These are phyloP conservation scores for Hipparchia semele DNA, from an alignment of 2,888 invertebrate species.

Conservation along the genomic window DNA sequence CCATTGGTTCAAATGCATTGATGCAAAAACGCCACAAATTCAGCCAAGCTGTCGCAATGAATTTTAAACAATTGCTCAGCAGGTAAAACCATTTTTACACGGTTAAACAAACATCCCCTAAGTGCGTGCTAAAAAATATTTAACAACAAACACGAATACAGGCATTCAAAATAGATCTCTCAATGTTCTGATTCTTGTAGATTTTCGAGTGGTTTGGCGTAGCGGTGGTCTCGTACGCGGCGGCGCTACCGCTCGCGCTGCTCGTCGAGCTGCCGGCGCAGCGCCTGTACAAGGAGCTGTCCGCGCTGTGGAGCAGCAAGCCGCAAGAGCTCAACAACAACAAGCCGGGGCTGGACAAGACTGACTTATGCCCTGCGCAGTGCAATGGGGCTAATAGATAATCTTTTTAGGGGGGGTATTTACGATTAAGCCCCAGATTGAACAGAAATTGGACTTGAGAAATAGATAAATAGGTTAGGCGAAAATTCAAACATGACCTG, in stretches of 20 bases:
- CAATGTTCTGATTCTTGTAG: slow-evolving; percentile 44
- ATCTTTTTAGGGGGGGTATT: not conserved
- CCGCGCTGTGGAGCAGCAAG: slow-evolving; percentile 34
- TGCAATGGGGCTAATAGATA: slow-evolving; percentile 15
- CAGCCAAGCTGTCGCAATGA: no score
- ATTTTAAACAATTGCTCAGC: no score
- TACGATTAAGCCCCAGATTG: not conserved
- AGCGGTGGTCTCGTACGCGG: slow-evolving; percentile 63
- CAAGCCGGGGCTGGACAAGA: slow-evolving; percentile 55
- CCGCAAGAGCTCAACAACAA: slow-evolving; percentile 77
- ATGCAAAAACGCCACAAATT: no score
- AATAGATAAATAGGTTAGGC: no score
- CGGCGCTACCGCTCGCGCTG: slow-evolving; percentile 70
- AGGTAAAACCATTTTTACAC: no score
- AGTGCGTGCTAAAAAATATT: slow-evolving; percentile 35
- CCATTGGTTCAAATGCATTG: no score
- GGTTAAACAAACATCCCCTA: no score
- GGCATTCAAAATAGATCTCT: no score
- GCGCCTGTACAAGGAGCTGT: slow-evolving; percentile 61
- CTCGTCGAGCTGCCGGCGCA: slow-evolving; percentile 69
- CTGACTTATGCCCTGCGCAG: slow-evolving; percentile 51
- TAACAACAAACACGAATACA: no score
- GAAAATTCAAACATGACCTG: no score
- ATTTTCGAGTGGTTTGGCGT: slow-evolving; percentile 71
- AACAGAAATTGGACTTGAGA: no score